Evolutionary conservation across 2,888 invertebrate species (phyloP).

Genomic region (Hydroisotoma schaefferi): DNA sequence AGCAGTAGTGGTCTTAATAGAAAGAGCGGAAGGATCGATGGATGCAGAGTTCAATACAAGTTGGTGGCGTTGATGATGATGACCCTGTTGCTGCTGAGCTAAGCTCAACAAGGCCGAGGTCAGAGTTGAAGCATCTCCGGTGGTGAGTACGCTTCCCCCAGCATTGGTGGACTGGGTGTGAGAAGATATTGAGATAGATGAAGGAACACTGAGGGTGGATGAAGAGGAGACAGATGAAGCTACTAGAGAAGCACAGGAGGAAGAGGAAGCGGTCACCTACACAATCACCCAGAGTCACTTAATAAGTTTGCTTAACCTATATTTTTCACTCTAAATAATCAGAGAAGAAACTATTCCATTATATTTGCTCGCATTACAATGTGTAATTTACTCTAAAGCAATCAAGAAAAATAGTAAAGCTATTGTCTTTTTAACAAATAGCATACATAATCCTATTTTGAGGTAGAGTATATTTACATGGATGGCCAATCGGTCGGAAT

Average conservation of each 20-base stretch:
- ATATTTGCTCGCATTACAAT: no score
- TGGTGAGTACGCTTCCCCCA: no score
- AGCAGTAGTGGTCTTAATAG: conserved; percentile 18
- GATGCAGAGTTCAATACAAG: background rate
- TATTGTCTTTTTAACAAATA: no score
- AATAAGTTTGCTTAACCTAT: conserved; percentile 1
- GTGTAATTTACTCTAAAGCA: no score
- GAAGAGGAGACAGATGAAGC: background rate
- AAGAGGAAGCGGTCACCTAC: conserved; percentile 5
- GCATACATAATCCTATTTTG: no score
- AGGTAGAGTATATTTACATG: no score
- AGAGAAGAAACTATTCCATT: no score
- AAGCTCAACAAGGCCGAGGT: background rate
- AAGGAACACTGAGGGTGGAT: background rate
- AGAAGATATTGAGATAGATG: conserved; percentile 3
- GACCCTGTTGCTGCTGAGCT: background rate
- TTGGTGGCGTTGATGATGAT: background rate
- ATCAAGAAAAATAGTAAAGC: no score
- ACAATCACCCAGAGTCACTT: background rate
- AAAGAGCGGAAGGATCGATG: conserved; percentile 2
- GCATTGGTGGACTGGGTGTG: background rate
- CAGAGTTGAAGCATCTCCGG: no score
- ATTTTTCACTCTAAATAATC: no score
- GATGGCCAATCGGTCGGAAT: no score
- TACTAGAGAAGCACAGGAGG: background rate